Base-by-base conservation (phyloP, 2,888 invertebrate species). In the Heterodera filipjevi region DNA sequence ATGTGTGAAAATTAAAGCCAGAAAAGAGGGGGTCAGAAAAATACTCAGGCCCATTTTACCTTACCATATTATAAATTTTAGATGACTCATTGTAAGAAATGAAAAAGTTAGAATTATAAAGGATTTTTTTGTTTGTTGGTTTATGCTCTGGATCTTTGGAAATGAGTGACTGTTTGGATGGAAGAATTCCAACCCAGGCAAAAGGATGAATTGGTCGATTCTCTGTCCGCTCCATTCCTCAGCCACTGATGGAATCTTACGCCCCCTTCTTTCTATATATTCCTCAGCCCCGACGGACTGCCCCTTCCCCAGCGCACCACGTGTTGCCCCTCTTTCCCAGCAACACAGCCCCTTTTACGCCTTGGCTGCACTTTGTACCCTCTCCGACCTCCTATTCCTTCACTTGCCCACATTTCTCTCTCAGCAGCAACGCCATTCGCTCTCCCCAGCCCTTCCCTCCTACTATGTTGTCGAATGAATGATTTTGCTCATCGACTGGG, bases 321-420 rank as follows among this genome's bases (percentile, higher is more conserved):
- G 59, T 59, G 59, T 59, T 59, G 59, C 27, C 12, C 27, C 59
- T 27, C 59, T 27, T 27, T 10, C 59, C 59, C n/a, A 27, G 1
- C 59, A 10, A 59, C 59, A n/a, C 22, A 59, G 5, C 22, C 22
- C n/a, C 59, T n/a, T 6, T 22, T 6, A n/a, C 59, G 53, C 59
- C 6, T 59, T 59, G 59, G 27, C 59, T 59, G 59, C 59, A 59
- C 59, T 59, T 59, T 59, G 59, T 59, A 59, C 59, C 59, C 59
- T 59, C 19, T 16, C 49, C 49, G 12, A 3, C 39, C 39, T 10
- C 39, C 39, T 10, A 3, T 39, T 16, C 49, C 0, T 49, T 49
- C 12, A 49, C 49, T 49, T 27, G 27, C 59, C n/a, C n/a, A 59
- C 59, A 59, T 59, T 53, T 27, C 59, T 27, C 27, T 22, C 53